These are phyloP conservation scores for Vulpes ferrilata DNA, from an alignment of 2,113 vertebrate species.

Conservation along the genomic window DNA sequence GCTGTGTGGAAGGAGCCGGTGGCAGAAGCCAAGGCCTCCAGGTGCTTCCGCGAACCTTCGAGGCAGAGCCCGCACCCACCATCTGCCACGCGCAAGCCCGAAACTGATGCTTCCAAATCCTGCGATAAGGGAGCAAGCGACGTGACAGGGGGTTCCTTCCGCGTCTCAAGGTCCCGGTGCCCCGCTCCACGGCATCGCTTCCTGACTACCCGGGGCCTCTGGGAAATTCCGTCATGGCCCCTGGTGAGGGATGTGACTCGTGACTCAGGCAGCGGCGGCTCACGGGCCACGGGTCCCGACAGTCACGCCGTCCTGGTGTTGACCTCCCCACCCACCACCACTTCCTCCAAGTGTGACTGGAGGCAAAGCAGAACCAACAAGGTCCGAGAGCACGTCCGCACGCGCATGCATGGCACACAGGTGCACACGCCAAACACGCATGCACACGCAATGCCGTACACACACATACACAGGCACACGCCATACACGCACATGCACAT, in stretches of 20 bases:
- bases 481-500: too few relatives aligned
- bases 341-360: not conserved
- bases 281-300: rapidly evolving
- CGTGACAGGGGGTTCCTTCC: not conserved
- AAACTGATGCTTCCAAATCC: not conserved
- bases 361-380: not conserved
- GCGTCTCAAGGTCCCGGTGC: too few relatives aligned
- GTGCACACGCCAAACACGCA: too few relatives aligned
- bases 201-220: not conserved
- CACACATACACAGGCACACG: too few relatives aligned
- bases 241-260: rapidly evolving
- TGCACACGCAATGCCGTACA: too few relatives aligned
- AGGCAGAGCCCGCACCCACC: too few relatives aligned
- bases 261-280: rapidly evolving
- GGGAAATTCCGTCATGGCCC: not conserved
- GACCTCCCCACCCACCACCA: not conserved
- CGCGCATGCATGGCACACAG: too few relatives aligned
- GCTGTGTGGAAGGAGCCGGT: rapidly evolving
- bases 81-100: too few relatives aligned
- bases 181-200: too few relatives aligned
- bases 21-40: not conserved
- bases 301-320: not conserved
- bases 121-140: not conserved
- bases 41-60: too few relatives aligned
- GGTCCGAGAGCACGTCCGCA: too few relatives aligned